Percentiles rank a stretch among this genome's conserved stretches.
phyloP scores from a whole-genome alignment of 2,888 invertebrate genomes.

The Dusona sp. region DNA sequence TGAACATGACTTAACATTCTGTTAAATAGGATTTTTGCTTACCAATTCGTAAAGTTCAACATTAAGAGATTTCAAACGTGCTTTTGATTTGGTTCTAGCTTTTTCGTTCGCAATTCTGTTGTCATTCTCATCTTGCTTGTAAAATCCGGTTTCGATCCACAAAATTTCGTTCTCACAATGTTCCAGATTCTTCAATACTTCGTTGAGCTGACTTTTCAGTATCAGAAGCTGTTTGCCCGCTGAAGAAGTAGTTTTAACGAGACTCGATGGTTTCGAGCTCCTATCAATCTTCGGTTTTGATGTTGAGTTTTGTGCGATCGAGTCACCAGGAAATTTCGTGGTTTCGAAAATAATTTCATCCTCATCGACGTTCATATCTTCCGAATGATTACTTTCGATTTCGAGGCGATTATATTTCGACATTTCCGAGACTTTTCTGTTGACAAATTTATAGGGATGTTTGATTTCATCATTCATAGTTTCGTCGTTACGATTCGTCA shows the following conservation, averaged over 20 bases:
- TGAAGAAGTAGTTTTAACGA: constrained; percentile 28
- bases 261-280: constrained; percentile 77
- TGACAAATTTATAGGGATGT: constrained; percentile 45
- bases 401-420: constrained; percentile 26
- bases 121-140: constrained; percentile 48
- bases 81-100: constrained; percentile 54
- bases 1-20: background rate
- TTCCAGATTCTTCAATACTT: constrained; percentile 70
- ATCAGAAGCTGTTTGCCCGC: constrained; percentile 59
- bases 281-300: constrained; percentile 77
- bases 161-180: constrained; percentile 69
- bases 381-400: constrained; percentile 4
- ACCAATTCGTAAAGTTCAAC: constrained; percentile 24
- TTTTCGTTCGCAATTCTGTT: constrained; percentile 53
- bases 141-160: constrained; percentile 43
- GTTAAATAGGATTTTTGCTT: background rate
- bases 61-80: constrained; percentile 27
- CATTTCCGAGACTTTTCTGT: constrained; percentile 38
- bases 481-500: constrained; percentile 8
- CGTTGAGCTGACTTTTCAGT: constrained; percentile 70
- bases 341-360: constrained; percentile 47
- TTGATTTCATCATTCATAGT: background rate
- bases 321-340: constrained; percentile 16
- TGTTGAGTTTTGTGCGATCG: background rate
- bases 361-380: constrained; percentile 50